Base-by-base conservation (phyloP, 37 sponge, comb jelly and placozoan genomes). In the Axinella damicornis region DNA sequence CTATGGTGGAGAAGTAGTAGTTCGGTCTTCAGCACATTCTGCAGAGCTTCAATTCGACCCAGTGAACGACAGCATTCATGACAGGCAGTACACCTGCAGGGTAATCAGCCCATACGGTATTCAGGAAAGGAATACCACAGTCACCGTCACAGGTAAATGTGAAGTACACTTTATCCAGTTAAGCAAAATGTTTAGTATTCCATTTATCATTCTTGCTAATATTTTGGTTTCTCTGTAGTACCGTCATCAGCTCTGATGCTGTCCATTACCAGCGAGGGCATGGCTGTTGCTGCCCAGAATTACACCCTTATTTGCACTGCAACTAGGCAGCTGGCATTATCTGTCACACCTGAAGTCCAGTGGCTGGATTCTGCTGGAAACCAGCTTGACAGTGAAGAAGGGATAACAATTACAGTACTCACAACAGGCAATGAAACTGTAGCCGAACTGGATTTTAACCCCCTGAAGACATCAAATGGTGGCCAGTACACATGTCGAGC, bases 61-160 rank as follows among this genome's bases (percentile, higher is more conserved):
- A 57, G 75, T 74, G 18, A 74, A 74, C 56, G 75, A 74, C 33
- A 74, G 58, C 58, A 74, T 73, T 28, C 74, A 73, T 57, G 33
- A 57, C 75, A 25, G 54, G 2, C 57, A 74, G 15, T 74, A 74
- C 58, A 74, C 75, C 31, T 74, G 75, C 33, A 25, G 75, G 22
- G 16, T 55, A 57, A 74, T 59, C 18, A 57, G 33, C 25, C 58
- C 75, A n/a, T 74, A 74, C 56, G 75, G 75, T n/a, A 55, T 74
- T 27, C 75, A 74, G 27, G 58, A 74, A 27, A 57, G 56, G n/a
- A n/a, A n/a, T n/a, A n/a, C n/a, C n/a, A n/a, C n/a, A n/a, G n/a
- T n/a, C n/a, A n/a, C n/a, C n/a, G n/a, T n/a, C n/a, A n/a, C n/a
- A n/a, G n/a, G n/a, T n/a, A n/a, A n/a, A n/a, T n/a, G n/a, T n/a